Evolutionary conservation across 2,113 vertebrate genomes (phyloP), one percentile per base, ranked within the genome.

Genomic region (Tupaia chinensis): DNA sequence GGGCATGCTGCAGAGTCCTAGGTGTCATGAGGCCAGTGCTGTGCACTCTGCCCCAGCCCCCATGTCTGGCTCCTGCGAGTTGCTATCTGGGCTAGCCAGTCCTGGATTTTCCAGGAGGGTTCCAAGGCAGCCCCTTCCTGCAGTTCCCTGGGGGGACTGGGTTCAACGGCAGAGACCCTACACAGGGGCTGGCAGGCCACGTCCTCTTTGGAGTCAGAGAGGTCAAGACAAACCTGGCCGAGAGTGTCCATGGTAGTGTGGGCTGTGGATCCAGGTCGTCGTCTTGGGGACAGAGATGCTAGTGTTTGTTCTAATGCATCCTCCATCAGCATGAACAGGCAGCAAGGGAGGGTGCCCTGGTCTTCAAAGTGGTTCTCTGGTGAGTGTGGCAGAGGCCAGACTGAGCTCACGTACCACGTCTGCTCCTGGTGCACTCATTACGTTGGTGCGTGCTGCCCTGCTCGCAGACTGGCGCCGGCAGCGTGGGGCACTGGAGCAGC

Each of bases 1-100:
- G 1, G 14, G 54, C 7, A 0, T 16, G 53, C n/a, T 53, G 10
- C 7, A 9, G 12, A 1, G 32, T 56, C 5, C 7, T 1, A 0
- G 20, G 29, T 5, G 12, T 12, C 81, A 0, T 19, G 54, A 93
- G 66, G 9, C 34, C 15, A 4, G 65, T 14, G 0, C 19, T 3
- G 17, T 1, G 63, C 44, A 44, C 44, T 5, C 44, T 44, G 60
- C 34, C 54, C 54, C 63, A 27, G 0, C 0, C 16, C 65, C 11
- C 3, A 15, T 4, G 1, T 22, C 11, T 1, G 11, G 34, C 23
- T 11, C 44, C 23, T 63, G 22, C 44, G 19, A 32, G 23, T n/a
- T 1, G 2, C 54, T 3, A 0, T 15, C 22, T 60, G 25, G 29
- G 25, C 32, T 13, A 1, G 34, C 7, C 13, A 20, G 23, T 7